These are phyloP conservation scores for Mimas tiliae DNA, from an alignment of 2,888 invertebrate genomes.

Conservation along the genomic window DNA sequence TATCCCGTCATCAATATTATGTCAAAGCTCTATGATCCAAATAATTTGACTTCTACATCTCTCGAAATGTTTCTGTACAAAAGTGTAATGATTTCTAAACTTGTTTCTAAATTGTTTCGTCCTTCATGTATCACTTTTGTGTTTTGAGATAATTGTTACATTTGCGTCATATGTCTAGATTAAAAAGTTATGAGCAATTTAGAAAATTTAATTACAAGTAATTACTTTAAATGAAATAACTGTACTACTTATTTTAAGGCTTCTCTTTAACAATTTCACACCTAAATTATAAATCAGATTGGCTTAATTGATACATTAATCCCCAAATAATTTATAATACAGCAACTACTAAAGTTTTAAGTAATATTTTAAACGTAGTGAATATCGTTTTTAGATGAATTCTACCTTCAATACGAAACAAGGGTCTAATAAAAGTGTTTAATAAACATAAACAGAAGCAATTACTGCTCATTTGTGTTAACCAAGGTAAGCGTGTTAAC, in stretches of 20 bases:
- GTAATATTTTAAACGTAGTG: background rate
- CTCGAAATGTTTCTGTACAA: background rate
- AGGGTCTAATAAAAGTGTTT: background rate
- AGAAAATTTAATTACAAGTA: too few relatives aligned
- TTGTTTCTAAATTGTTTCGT: background rate
- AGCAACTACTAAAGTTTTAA: background rate
- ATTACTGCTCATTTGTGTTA: background rate
- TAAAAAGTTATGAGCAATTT: too few relatives aligned
- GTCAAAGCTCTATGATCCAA: too few relatives aligned
- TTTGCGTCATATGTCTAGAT: background rate
- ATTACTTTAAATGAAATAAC: too few relatives aligned
- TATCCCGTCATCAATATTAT: too few relatives aligned
- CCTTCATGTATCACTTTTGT: background rate
- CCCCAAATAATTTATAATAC: background rate
- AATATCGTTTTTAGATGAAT: background rate
- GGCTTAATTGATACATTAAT: too few relatives aligned
- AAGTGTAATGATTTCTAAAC: background rate
- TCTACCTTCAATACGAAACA: background rate
- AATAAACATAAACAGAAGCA: background rate
- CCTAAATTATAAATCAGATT: too few relatives aligned
- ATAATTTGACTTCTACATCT: background rate
- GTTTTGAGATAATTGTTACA: background rate
- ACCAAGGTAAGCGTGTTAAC: background rate
- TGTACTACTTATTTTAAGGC: too few relatives aligned
- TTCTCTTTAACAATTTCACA: too few relatives aligned